A percentile compares a stretch with the other conserved stretches of the same genome.
Conservation (phyloP, 2,888 invertebrate species). For the Baronia brevicornis region DNA sequence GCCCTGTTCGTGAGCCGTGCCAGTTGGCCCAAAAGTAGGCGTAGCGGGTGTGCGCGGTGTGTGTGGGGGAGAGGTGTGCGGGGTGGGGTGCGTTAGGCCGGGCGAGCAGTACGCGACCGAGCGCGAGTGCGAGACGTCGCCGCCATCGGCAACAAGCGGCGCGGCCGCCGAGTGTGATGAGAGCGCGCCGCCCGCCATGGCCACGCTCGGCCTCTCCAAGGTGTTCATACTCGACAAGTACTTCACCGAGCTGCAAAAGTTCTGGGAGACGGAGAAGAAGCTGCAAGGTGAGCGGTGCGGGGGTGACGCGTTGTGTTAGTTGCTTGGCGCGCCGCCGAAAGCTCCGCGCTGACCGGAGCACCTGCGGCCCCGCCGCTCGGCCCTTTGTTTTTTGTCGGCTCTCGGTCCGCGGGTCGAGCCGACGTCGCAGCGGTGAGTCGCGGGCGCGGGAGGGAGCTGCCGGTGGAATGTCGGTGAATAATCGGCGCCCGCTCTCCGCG, state of each 20-base stretch:
- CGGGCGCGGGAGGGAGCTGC: no score
- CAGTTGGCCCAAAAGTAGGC: slow-evolving; percentile 28
- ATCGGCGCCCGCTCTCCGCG: no score
- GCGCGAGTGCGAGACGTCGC: slow-evolving; percentile 48
- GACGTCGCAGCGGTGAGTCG: no score
- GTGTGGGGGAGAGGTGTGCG: slow-evolving; percentile 17
- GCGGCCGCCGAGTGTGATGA: slow-evolving; percentile 60
- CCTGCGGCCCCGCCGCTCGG: no score
- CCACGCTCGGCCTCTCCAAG: slow-evolving; percentile 96
- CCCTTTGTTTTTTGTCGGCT: no score
- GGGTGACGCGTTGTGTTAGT: no score
- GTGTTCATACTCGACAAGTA: slow-evolving; percentile 98
- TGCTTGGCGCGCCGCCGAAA: no score
- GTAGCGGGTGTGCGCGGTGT: slow-evolving; percentile 16
- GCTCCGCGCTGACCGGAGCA: no score
- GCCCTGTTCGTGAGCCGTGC: slow-evolving; percentile 21
- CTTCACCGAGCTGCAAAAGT: slow-evolving; percentile 96
- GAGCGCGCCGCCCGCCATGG: slow-evolving; percentile 81
- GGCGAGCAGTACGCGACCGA: slow-evolving; percentile 26
- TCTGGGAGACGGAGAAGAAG: slow-evolving; percentile 97
- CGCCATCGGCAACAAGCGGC: slow-evolving; percentile 32
- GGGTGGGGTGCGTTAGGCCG: slow-evolving; percentile 18
- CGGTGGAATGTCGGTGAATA: no score
- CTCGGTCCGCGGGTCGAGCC: no score
- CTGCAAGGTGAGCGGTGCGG: slow-evolving; percentile 92